Evolutionary conservation across 2,797 vertebrate species (phyloP).

Genomic region (Podargus strigoides): DNA sequence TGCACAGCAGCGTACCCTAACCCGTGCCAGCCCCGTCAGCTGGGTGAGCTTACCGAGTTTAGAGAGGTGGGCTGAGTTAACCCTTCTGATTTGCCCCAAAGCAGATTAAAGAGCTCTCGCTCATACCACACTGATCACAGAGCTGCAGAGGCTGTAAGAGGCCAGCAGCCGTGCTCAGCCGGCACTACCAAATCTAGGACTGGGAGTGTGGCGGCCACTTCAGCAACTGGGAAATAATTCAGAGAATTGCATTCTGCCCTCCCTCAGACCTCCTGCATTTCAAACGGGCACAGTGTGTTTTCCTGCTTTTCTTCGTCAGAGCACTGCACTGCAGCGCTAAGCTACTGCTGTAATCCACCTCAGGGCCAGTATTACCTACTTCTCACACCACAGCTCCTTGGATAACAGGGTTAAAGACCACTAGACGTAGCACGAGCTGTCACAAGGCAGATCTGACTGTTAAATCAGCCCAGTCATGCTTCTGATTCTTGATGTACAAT

Average conservation of each 20-base stretch:
- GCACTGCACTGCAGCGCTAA: background rate
- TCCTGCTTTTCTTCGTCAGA: background rate
- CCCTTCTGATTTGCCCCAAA: background rate
- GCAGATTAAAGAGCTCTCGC: background rate
- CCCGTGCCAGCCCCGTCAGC: fast-evolving
- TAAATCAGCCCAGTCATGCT: background rate
- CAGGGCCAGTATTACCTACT: background rate
- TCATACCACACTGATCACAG: background rate
- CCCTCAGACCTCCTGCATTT: background rate
- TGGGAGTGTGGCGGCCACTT: fast-evolving
- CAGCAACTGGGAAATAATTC: background rate
- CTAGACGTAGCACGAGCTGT: background rate
- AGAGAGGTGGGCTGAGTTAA: background rate
- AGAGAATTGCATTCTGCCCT: background rate
- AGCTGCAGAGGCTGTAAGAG: background rate
- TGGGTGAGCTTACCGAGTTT: background rate
- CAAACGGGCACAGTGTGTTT: background rate
- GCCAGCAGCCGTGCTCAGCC: background rate
- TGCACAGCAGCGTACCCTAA: background rate
- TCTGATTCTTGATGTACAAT: background rate
- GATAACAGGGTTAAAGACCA: background rate
- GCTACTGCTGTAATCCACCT: background rate
- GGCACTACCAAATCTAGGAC: background rate
- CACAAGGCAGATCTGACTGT: background rate
- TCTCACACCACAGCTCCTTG: background rate